These are phyloP conservation scores for Drosophila punjabiensis DNA, from an alignment of 1,140 invertebrate species.

Conservation along the genomic window DNA sequence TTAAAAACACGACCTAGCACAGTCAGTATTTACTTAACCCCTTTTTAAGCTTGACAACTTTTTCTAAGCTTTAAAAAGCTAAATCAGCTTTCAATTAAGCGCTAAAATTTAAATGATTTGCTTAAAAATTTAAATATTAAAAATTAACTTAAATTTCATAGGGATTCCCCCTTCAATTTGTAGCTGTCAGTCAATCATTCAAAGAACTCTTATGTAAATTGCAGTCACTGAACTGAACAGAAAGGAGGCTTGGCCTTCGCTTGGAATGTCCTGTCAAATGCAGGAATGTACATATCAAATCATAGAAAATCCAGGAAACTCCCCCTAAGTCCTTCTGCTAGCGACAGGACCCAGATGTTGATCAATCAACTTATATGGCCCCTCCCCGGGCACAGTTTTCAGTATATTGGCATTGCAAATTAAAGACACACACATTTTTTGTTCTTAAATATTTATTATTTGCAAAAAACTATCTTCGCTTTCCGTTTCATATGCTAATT, in stretches of 20 bases:
- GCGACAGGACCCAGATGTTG: slow-evolving; percentile 4
- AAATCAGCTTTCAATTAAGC: not conserved
- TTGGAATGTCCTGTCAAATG: slow-evolving; percentile 16
- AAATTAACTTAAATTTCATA: not conserved
- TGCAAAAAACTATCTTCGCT: slow-evolving; percentile 10
- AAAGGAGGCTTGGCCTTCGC: slow-evolving; percentile 29
- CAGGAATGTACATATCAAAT: slow-evolving; percentile 4
- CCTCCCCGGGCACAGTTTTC: not conserved
- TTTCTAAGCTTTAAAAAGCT: slow-evolving; percentile 13
- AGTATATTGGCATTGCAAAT: slow-evolving; percentile 41
- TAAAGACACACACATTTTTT: not conserved
- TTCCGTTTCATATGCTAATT: slow-evolving; percentile 47
- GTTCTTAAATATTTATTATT: slow-evolving; percentile 27
- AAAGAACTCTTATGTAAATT: slow-evolving; percentile 27
- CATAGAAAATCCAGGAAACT: slow-evolving; percentile 1
- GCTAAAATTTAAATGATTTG: slow-evolving; percentile 3
- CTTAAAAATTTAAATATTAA: not conserved
- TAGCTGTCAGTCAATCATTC: not conserved
- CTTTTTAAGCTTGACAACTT: slow-evolving; percentile 9
- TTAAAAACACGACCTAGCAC: slow-evolving; percentile 40
- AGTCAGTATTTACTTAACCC: slow-evolving; percentile 15
- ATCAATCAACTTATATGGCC: not conserved
- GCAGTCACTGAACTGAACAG: slow-evolving; percentile 18
- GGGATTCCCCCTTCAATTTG: not conserved
- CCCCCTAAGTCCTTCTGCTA: not conserved